Base-by-base conservation (phyloP, 1,140 invertebrate species). In the Papilio helenus region DNA sequence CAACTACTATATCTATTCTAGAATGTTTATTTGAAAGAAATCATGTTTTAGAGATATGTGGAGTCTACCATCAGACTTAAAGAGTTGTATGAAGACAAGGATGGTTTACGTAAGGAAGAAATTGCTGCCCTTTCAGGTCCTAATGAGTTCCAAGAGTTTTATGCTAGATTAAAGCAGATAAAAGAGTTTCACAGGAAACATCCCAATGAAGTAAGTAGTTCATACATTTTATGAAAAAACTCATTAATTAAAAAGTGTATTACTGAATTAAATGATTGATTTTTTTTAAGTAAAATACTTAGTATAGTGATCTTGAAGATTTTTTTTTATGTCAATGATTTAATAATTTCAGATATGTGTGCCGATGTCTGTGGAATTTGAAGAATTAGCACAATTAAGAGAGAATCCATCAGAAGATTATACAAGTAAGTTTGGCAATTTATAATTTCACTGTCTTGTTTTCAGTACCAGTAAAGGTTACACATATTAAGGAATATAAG, bases 131-230 rank as follows among this genome's bases (percentile, higher is more conserved):
- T 99, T 5, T 99, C 98, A 3, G 99, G 99, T 0, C 99, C 99
- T 39, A 99, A 99, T 95, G 99, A 99, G 91, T 99, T 99, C 95
- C 97, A 97, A 79, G 99, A 99, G 94, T 99, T 99, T 95, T 99
- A 99, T 92, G 96, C 96, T 7, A 96, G 99, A 79, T 95, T 99
- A 0, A 99, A 99, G 90, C 96, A 97, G 80, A 98, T 99, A 44
- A 99, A 99, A 95, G 99, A 99, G 85, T 99, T 99, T 91, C 98
- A 99, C 90, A 96, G 98, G 77, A 97, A 97, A 90, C 98, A 99
- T 96, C 99, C 99, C 5, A 99, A 99, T 95, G 99, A 99, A 95
- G 97, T 97, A 89, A 92, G 83, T 83, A 79, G 39, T 68, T n/a
- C n/a, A n/a, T 39, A 9, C 65, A 14, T 71, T 20, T 42, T 20